A percentile compares a stretch with the other conserved stretches of the same genome.
These are phyloP conservation scores for Halcyon senegalensis DNA, from an alignment of 2,113 vertebrate genomes.

Conservation along the genomic window DNA sequence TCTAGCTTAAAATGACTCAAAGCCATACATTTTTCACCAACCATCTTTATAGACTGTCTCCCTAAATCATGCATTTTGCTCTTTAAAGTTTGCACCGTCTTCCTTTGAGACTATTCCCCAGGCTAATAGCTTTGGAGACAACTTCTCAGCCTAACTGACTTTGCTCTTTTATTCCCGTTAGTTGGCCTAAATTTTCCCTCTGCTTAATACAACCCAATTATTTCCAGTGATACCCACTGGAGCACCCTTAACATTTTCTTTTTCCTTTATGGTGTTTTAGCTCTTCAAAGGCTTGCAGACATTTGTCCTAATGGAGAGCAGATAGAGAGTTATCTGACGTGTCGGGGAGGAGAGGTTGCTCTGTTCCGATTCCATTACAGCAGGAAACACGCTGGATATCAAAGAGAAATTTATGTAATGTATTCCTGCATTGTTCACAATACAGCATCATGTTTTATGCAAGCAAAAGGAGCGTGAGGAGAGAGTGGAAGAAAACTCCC, in stretches of 20 bases:
- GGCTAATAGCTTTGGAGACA: conserved; percentile 23
- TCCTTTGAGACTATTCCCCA: conserved; percentile 52
- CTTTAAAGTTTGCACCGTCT: conserved; percentile 42
- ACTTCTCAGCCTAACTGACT: conserved; percentile 48
- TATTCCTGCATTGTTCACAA: conserved; percentile 77
- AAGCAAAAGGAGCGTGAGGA: conserved; percentile 53
- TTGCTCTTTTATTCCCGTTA: conserved; percentile 43
- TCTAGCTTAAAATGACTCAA: conserved; percentile 19
- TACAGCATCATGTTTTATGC: conserved; percentile 80
- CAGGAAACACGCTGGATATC: conserved; percentile 75
- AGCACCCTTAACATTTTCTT: conserved; percentile 52
- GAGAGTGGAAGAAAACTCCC: conserved; percentile 41
- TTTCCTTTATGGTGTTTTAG: conserved; percentile 52
- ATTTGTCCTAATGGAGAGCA: conserved; percentile 71
- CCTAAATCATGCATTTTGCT: conserved; percentile 56
- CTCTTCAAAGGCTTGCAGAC: conserved; percentile 66
- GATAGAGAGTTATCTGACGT: conserved; percentile 72
- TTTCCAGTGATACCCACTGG: conserved; percentile 63
- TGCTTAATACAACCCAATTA: background rate
- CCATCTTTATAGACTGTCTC: background rate
- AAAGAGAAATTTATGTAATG: conserved; percentile 82
- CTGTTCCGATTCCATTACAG: conserved; percentile 77
- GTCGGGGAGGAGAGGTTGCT: conserved; percentile 62
- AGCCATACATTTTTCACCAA: conserved; percentile 36
- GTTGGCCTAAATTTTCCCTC: conserved; percentile 52